A percentile compares a stretch with the other conserved stretches of the same genome.
These are phyloP conservation scores for Branchellion lobata DNA, from an alignment of 2,888 invertebrate species.

Conservation along the genomic window DNA sequence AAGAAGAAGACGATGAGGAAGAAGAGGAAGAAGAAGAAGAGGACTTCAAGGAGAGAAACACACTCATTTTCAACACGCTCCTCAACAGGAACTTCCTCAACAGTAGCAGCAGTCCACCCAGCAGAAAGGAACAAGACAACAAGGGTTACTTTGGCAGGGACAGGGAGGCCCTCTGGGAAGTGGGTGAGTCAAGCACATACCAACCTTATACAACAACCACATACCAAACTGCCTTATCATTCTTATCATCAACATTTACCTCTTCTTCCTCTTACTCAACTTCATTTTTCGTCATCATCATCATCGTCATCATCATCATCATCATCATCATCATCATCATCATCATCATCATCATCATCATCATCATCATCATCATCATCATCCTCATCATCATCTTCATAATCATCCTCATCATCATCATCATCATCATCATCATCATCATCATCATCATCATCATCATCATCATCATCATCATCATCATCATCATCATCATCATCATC, in stretches of 20 bases:
- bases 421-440: neutral
- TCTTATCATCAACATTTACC: neutral
- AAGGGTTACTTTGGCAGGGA: neutral
- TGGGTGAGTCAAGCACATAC: neutral
- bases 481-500: neutral
- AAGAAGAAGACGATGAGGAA: conserved; percentile 37
- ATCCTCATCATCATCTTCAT: neutral
- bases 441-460: conserved; percentile 13
- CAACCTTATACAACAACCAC: neutral
- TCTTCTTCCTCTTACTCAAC: conserved; percentile 10
- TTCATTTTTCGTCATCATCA: conserved; percentile 10
- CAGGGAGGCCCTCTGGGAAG: neutral
- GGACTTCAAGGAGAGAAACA: neutral
- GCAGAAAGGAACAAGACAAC: neutral
- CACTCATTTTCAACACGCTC: neutral
- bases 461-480: neutral
- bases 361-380: conserved; percentile 18
- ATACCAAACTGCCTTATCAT: neutral
- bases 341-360: conserved; percentile 25
- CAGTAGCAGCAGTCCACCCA: neutral
- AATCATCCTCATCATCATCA: neutral
- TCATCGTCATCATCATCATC: conserved; percentile 19
- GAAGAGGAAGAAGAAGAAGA: conserved; percentile 31
- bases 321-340: conserved; percentile 34
- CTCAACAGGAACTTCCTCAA: neutral